Base-by-base conservation (phyloP, 2,888 invertebrate species). In the Machimus atricapillus region DNA sequence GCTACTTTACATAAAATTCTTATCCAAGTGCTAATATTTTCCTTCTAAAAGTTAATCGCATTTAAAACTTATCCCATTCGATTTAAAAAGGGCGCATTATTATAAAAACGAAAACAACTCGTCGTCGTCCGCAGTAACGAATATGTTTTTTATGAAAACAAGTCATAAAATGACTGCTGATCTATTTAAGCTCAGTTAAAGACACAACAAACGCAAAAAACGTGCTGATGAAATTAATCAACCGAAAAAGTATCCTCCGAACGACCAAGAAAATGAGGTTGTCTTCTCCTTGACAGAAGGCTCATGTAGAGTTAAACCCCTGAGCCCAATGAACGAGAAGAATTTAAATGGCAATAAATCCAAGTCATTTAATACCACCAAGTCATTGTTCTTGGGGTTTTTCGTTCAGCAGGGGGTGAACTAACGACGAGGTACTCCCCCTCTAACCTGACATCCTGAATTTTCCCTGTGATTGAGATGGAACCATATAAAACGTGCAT, bases 301-400 rank as follows among this genome's bases (percentile, higher is more conserved):
- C 27, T 52, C 40, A 83, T 81, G 56, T 73, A 74, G 79, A 87
- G 82, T 66, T 37, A 82, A 82, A 82, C 87, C 85, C 81, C 27
- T 85, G 89, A 89, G 89, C 88, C 90, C 91, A 92, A 92, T 92
- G 91, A 92, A 91, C 91, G 91, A 90, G 91, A 92, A 92, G 91
- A 92, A 92, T 92, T 92, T 92, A 92, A 91, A 91, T 91, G 90
- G 89, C 90, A 90, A 90, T 90, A 91, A 91, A 91, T 91, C 90
- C 82, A 66, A 82, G 82, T 58, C 86, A 77, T 78, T 86, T 58
- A 86, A 77, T 77, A 58, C 78, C 78, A 58, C 58, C 37, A 16
- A 46, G 43, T 78, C 86, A 86, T 86, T 86, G 58, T 86, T 86
- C 77, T 86, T 77, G 52, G 78, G 86, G 86, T 86, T 86, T 46